Conservation (phyloP, 1,140 invertebrate genomes). For the Pseudomyrmex dendroicus region DNA sequence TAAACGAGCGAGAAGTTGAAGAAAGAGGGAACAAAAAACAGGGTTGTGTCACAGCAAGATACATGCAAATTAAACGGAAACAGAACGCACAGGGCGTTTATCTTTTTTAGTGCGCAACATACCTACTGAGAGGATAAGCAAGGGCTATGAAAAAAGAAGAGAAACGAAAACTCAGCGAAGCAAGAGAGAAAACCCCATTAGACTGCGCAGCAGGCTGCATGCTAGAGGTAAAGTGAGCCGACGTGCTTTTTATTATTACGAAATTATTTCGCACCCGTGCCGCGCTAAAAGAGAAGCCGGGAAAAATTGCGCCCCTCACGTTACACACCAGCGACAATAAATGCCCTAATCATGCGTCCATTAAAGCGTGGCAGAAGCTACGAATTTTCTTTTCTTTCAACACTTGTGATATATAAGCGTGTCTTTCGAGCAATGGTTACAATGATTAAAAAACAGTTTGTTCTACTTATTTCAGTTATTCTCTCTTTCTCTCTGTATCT, state of each 20-base stretch:
- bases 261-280: constrained; percentile 73
- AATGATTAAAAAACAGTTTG: neutral
- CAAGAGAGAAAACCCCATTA: constrained; percentile 75
- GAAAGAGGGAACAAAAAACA: constrained; percentile 66
- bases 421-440: constrained; percentile 7
- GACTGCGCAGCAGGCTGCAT: constrained; percentile 76
- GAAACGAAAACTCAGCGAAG: constrained; percentile 49
- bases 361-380: constrained; percentile 62
- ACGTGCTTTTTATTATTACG: constrained; percentile 78
- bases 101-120: constrained; percentile 58
- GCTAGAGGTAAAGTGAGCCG: constrained; percentile 67
- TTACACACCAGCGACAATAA: constrained; percentile 63
- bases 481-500: neutral
- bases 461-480: constrained; percentile 31
- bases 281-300: constrained; percentile 64
- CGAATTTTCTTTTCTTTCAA: constrained; percentile 30
- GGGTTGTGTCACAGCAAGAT: constrained; percentile 70
- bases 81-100: constrained; percentile 67
- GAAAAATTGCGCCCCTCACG: constrained; percentile 63
- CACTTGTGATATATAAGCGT: constrained; percentile 15
- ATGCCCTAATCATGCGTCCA: constrained; percentile 69
- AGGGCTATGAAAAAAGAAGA: constrained; percentile 59
- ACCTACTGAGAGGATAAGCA: constrained; percentile 11
- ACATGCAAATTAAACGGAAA: constrained; percentile 71
- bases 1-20: constrained; percentile 15